Evolutionary conservation across 2,113 vertebrate genomes (phyloP).

Genomic region (Pelecanoides urinatrix): DNA sequence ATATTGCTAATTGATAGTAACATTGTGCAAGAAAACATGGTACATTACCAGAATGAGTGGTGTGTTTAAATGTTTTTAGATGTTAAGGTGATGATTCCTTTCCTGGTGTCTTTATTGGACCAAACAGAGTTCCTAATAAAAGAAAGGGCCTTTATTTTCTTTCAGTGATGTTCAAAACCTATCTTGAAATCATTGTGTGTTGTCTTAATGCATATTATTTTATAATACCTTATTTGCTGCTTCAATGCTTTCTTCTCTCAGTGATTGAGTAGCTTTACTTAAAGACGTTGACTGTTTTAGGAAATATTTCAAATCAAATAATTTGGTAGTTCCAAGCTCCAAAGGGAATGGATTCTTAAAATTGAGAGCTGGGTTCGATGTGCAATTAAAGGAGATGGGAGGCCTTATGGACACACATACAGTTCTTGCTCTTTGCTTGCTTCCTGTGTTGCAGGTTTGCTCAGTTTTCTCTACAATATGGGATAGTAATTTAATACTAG

Average conservation of each 20-base stretch:
- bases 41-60: not conserved
- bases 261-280: not conserved
- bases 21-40: not conserved
- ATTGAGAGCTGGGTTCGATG: not conserved
- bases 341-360: not conserved
- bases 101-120: not conserved
- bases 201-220: not conserved
- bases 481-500: not conserved
- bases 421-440: not conserved
- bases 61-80: not conserved
- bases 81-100: not conserved
- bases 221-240: not conserved
- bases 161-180: not conserved
- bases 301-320: not conserved
- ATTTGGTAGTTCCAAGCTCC: not conserved
- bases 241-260: not conserved
- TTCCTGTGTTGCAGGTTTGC: not conserved
- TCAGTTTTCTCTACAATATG: not conserved
- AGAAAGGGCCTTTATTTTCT: not conserved
- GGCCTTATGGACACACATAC: not conserved
- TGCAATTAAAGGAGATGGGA: not conserved
- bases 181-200: not conserved
- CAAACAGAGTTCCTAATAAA: not conserved
- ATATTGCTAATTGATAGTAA: not conserved
- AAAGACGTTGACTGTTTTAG: not conserved